These are phyloP conservation scores for Poecilobothrus nobilitatus DNA, from an alignment of 2,888 invertebrate species.

Conservation along the genomic window DNA sequence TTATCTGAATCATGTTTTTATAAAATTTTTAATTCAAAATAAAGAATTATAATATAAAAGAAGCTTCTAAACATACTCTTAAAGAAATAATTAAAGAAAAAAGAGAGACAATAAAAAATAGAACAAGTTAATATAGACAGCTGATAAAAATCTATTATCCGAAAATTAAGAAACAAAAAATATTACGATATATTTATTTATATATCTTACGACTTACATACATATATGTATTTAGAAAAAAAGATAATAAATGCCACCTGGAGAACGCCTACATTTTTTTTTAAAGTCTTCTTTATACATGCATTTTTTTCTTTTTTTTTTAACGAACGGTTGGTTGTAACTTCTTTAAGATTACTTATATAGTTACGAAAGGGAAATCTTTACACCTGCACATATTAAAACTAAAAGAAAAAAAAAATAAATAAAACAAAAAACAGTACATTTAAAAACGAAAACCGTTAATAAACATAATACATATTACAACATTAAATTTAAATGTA, in stretches of 20 bases:
- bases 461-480: not conserved
- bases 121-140: conserved; percentile 4
- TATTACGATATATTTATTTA: not conserved
- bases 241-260: not conserved
- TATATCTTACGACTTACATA: not conserved
- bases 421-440: not conserved
- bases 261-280: not conserved
- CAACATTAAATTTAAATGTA: not conserved
- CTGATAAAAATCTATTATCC: conserved; percentile 4
- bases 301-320: not conserved
- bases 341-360: too few relatives aligned
- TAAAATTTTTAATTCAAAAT: too few relatives aligned
- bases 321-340: not conserved
- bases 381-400: not conserved
- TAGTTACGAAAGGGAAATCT: not conserved
- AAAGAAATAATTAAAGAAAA: not conserved
- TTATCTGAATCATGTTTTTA: too few relatives aligned
- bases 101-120: not conserved
- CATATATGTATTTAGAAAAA: not conserved
- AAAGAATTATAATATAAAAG: too few relatives aligned
- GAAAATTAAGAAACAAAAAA: not conserved
- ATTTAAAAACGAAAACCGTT: not conserved
- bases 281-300: not conserved
- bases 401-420: too few relatives aligned
- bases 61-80: not conserved